Evolutionary conservation across 1,140 invertebrate species (phyloP), one percentile per base, ranked within the genome.

Genomic region (Zaprionus davidi): DNA sequence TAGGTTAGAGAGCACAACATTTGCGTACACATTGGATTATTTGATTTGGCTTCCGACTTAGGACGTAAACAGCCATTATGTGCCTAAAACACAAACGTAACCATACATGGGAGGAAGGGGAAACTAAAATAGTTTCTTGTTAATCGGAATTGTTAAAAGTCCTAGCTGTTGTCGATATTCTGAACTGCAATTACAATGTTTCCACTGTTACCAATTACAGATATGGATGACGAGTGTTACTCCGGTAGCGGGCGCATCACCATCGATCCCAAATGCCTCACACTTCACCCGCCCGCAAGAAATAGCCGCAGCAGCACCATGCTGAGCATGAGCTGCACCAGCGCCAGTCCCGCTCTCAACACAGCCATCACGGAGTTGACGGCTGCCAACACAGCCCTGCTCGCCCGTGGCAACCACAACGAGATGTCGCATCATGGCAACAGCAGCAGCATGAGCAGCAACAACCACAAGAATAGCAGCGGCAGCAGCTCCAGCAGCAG

Each of bases 141-240:
- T 31, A 28, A 26, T 44, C 24, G 5, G 17, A 20, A 31, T 11
- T 17, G n/a, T 6, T 15, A 15, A n/a, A 44, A n/a, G 5, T 46
- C 41, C 41, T 46, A 1, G 7, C n/a, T 46, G n/a, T n/a, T 46
- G 17, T 20, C n/a, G 41, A 46, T 46, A 46, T 20, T 12, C 31
- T 57, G n/a, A 34, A 34, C n/a, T 17, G 3, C 28, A 22, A 12
- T 49, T 24, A 17, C 20, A 24, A 7, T 46, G 9, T 53, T 64
- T 44, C 0, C 31, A 34, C 3, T 46, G 5, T 60, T 53, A 5
- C 11, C 53, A 3, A 7, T 51, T 31, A 1, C 93, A 97, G 96
- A 97, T 83, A 96, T 97, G 95, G 96, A 97, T 90, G 96, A 97
- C 70, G 96, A 97, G 88, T 97, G 96, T 92, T 97, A 96, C 90